Evolutionary conservation across 2,113 vertebrate species (phyloP), one percentile per base, ranked within the genome.

Genomic region (Syrrhaptes paradoxus): DNA sequence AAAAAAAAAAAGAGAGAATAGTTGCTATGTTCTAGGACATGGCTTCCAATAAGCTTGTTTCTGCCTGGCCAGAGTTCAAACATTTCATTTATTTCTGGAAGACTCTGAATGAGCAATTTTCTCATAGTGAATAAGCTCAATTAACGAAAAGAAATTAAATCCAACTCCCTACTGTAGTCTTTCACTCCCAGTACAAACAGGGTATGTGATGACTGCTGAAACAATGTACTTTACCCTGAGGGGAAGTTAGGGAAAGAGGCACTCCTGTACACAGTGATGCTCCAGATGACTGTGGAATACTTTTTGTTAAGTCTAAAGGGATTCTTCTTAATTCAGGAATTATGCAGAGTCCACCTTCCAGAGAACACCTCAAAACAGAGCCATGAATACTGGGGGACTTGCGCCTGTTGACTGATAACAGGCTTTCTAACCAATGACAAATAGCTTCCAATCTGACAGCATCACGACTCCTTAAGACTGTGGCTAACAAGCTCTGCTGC

Each of bases 71-170:
- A 38, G 88, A 83, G 51, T 85, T 85, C 66, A 96, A 63, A 93
- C 78, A 38, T 66, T 73, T 70, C 32, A 70, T 66, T 87, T 91
- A 76, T 67, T 83, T 90, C 36, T 66, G 8, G 14, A 79, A 85
- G 71, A 87, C 18, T 76, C 36, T n/a, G 46, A 96, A 89, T 62
- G 76, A 86, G 51, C 51, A 59, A 36, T 80, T 82, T 93, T 85
- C 63, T 85, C 45, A 80, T 25, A 88, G 26, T 67, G 67, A 90
- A 85, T 83, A 83, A 83, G 17, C 26, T 94, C 68, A 77, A 83
- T 78, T 95, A 94, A 91, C 17, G 38, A 85, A 93, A 94, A 96
- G 43, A 93, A 95, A 85, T 67, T 59, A 95, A 87, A 85, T 38
- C 17, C 25, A 91, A 83, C 72, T 93, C 75, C 72, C 85, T 95